These are phyloP conservation scores for Emydoidea blandingii DNA, from an alignment of 2,797 vertebrate species.

Conservation along the genomic window DNA sequence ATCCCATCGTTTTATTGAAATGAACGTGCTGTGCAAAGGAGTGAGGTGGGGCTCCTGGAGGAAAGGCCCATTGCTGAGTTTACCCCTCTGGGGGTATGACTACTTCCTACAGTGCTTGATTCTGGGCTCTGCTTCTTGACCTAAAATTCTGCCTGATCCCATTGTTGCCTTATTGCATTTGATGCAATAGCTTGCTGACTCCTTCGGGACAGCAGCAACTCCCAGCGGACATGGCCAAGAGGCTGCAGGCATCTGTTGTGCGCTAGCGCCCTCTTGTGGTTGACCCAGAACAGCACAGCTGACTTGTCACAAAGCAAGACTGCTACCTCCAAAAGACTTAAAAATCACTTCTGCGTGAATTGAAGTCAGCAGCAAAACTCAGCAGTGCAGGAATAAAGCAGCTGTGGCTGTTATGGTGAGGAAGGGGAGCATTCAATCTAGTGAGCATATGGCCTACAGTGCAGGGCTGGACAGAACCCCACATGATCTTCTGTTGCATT, in stretches of 20 bases:
- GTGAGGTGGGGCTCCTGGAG: neutral
- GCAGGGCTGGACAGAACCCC: rapidly evolving
- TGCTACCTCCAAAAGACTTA: neutral
- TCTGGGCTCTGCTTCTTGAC: neutral
- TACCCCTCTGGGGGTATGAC: neutral
- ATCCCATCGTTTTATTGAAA: neutral
- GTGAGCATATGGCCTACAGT: rapidly evolving
- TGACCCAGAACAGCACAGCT: neutral
- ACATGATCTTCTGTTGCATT: rapidly evolving
- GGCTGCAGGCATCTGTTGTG: neutral
- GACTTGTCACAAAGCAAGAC: too few species aligned
- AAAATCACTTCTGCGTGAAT: neutral
- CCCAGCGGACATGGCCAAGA: neutral
- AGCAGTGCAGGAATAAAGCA: neutral
- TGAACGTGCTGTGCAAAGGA: neutral
- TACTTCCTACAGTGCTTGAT: neutral
- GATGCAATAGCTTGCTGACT: too few species aligned
- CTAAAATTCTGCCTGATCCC: too few species aligned
- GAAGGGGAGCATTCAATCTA: neutral
- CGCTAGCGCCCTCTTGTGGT: neutral
- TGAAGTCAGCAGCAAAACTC: neutral
- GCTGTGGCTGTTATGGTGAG: neutral
- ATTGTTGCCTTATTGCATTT: neutral
- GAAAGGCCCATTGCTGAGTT: neutral
- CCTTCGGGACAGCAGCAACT: too few species aligned